Evolutionary conservation across 23 tunicate genomes (phyloP).

Genomic region (Halocynthia roretzi): DNA sequence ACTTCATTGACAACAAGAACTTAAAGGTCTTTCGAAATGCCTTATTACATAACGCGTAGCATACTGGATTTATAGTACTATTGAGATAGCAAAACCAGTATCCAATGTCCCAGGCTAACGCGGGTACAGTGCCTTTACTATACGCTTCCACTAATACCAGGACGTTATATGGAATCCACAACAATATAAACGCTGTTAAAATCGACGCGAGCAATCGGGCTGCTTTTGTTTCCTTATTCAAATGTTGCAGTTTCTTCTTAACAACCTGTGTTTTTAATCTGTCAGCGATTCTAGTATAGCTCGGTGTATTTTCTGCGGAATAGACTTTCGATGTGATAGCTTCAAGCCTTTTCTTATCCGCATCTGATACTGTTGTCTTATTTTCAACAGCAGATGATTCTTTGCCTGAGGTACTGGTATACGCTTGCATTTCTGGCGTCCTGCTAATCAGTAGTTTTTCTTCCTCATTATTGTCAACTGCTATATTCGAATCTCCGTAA

Average conservation of each 20-base stretch:
- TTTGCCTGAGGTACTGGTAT: too few relatives aligned
- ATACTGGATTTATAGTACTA: conserved; percentile 89
- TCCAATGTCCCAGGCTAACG: conserved; percentile 71
- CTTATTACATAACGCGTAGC: conserved; percentile 89
- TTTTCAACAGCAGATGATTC: too few relatives aligned
- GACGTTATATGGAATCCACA: conserved; percentile 94
- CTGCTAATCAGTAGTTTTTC: too few relatives aligned
- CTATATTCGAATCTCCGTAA: too few relatives aligned
- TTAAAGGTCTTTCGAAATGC: conserved; percentile 62
- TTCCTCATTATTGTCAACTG: too few relatives aligned
- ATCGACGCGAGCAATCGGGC: conserved; percentile 79
- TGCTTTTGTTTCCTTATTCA: conserved; percentile 73
- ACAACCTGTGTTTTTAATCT: conserved; percentile 8
- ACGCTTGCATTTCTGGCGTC: too few relatives aligned
- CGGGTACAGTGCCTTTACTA: conserved; percentile 40
- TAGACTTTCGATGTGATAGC: too few relatives aligned
- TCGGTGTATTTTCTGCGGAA: too few relatives aligned
- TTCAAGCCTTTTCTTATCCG: too few relatives aligned
- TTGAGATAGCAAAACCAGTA: conserved; percentile 95
- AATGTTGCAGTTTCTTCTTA: conserved; percentile 29
- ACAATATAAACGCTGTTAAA: conserved; percentile 71
- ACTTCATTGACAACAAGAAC: conserved; percentile 42
- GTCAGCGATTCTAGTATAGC: neutral
- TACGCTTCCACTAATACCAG: conserved; percentile 68
- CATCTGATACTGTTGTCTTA: too few relatives aligned